Evolutionary conservation across 35 echinoderm and acorn worm species (phyloP), one percentile per base, ranked within the genome.

Genomic region (Lytechinus variegatus): DNA sequence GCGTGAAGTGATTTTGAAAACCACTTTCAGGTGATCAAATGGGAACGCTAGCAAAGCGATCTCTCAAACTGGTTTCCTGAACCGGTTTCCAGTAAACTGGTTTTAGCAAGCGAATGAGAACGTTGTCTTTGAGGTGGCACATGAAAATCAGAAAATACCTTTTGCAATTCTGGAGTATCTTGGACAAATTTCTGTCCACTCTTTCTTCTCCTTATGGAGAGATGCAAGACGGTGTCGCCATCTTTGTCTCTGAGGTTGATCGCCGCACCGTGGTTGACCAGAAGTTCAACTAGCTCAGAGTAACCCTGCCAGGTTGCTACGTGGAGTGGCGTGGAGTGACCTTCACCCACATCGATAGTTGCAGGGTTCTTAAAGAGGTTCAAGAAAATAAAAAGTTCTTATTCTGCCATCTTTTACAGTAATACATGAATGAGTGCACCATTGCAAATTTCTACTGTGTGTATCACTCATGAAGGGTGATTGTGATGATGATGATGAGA

Each of bases 211-310:
- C 57, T 93, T 53, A 93, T 10, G 27, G 92, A 24, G 6, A 93
- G 11, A 54, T 93, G 92, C 12, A 93, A 27, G 9, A 54, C 11
- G 92, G 53, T 93, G 53, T 93, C 92, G 21, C 52, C 92, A 10
- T 93, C 92, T n/a, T 56, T 93, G 54, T 93, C 92, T 7, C 56
- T 54, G 92, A 57, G 54, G n/a, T 93, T 93, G 54, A 93, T 54
- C 3, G 55, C 55, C 11, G 92, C 92, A 10, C 54, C 52, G 9
- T 57, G 92, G 24, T 24, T 54, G 92, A 93, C 92, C 4, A 93
- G 92, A 2, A 93, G 52, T 55, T 93, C 92, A 44, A 93, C 10
- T 53, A 93, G 19, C 54, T 93, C 92, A 3, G 92, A 14, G 54
- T 93, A 57, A 19, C 92, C 92, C 27, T 55, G 54, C 52, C 55